Percentiles rank a stretch among this genome's conserved stretches.
Conservation (phyloP, 2,888 invertebrate genomes). For the Caenorhabditis sulstoni region DNA sequence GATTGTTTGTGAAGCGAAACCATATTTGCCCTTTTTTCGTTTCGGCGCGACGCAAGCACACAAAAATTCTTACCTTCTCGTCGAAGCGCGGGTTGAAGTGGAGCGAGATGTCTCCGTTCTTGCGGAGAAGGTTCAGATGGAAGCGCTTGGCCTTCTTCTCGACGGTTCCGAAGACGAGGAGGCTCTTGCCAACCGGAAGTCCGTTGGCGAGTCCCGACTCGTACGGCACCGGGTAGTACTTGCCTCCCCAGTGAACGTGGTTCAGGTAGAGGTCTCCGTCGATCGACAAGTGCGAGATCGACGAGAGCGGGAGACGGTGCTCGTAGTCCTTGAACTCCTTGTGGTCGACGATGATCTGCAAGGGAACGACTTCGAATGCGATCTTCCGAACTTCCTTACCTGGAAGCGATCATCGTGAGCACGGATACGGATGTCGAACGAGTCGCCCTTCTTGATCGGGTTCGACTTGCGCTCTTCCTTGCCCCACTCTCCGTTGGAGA, state of each 20-base stretch:
- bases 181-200: conserved; percentile 77
- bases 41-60: conserved; percentile 30
- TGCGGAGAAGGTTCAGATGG: conserved; percentile 77
- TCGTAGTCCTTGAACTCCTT: conserved; percentile 76
- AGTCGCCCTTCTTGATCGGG: conserved; percentile 76
- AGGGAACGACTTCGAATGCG: background rate
- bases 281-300: conserved; percentile 72
- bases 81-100: conserved; percentile 80
- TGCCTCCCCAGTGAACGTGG: conserved; percentile 76
- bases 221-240: conserved; percentile 79
- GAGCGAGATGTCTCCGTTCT: conserved; percentile 80
- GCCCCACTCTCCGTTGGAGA: conserved; percentile 77
- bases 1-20: conserved; percentile 26
- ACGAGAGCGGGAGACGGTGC: conserved; percentile 72
- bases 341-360: conserved; percentile 73
- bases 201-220: conserved; percentile 78
- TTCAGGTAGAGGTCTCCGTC: conserved; percentile 75
- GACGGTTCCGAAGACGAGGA: conserved; percentile 78
- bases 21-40: conserved; percentile 32
- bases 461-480: conserved; percentile 75
- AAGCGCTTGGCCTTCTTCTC: conserved; percentile 80
- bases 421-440: conserved; percentile 74
- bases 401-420: conserved; percentile 74
- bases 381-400: conserved; percentile 22
- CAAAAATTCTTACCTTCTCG: conserved; percentile 65